These are phyloP conservation scores for Pachyuromys duprasi DNA, from an alignment of 2,797 vertebrate species.

Conservation along the genomic window DNA sequence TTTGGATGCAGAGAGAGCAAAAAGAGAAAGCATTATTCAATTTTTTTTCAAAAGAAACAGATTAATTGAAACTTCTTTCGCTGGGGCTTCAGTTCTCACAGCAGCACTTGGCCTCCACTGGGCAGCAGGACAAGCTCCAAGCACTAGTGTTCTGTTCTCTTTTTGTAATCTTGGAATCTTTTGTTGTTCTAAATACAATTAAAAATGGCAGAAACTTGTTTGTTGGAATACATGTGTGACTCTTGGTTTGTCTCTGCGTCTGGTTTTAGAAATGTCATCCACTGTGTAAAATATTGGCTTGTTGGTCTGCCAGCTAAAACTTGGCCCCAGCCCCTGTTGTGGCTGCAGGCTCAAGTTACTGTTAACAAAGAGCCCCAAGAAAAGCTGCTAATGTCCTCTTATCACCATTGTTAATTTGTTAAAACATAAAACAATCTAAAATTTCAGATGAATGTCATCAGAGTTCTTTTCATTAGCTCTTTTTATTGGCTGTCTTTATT, in stretches of 20 bases:
- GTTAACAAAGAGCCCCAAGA: slow-evolving; percentile 62
- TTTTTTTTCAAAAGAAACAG: slow-evolving; percentile 44
- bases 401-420: slow-evolving; percentile 80
- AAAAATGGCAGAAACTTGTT: slow-evolving; percentile 81
- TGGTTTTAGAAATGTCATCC: slow-evolving; percentile 57
- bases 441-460: slow-evolving; percentile 79
- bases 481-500: slow-evolving; percentile 81
- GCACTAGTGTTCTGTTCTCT: slow-evolving; percentile 72
- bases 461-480: slow-evolving; percentile 77
- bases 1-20: background rate
- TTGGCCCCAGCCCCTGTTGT: slow-evolving; percentile 64
- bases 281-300: slow-evolving; percentile 55
- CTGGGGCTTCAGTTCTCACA: slow-evolving; percentile 42
- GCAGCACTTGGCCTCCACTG: background rate
- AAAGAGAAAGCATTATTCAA: background rate
- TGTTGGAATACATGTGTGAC: slow-evolving; percentile 77
- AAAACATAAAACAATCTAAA: slow-evolving; percentile 80
- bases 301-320: slow-evolving; percentile 59
- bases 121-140: slow-evolving; percentile 67
- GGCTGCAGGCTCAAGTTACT: slow-evolving; percentile 67
- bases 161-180: slow-evolving; percentile 84
- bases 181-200: slow-evolving; percentile 84
- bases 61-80: slow-evolving; percentile 41
- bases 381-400: slow-evolving; percentile 79
- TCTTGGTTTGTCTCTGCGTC: slow-evolving; percentile 68